phyloP scores from a whole-genome alignment of 2,888 invertebrate genomes.

The Eupithecia centaureata region DNA sequence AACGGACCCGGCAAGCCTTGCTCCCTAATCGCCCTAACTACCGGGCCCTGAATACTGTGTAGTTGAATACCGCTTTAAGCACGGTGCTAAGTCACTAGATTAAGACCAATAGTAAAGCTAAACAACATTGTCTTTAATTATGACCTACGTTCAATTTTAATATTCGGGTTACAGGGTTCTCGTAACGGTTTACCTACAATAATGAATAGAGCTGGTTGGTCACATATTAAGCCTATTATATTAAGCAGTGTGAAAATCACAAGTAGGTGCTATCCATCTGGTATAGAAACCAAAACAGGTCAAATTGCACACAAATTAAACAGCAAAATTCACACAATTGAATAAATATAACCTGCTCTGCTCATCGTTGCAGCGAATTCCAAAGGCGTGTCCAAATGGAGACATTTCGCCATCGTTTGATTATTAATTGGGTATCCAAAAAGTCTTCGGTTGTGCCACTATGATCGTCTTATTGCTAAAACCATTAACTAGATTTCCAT shows the following conservation, averaged over 20 bases:
- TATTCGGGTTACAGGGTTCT: too few relatives aligned
- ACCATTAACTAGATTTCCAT: slow-evolving; percentile 27
- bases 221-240: neutral
- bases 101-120: too few relatives aligned
- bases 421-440: neutral
- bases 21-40: too few relatives aligned
- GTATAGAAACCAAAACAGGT: neutral
- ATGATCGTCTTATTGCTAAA: slow-evolving; percentile 6
- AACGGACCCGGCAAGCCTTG: too few relatives aligned
- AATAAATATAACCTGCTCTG: too few relatives aligned
- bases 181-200: too few relatives aligned
- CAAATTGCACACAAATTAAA: neutral
- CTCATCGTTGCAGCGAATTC: neutral
- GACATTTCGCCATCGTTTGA: neutral
- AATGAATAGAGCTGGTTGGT: neutral
- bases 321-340: too few relatives aligned
- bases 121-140: too few relatives aligned
- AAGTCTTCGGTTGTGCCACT: slow-evolving; percentile 11
- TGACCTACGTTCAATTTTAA: too few relatives aligned
- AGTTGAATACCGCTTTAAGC: too few relatives aligned
- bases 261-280: neutral
- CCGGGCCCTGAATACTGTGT: too few relatives aligned
- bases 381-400: neutral
- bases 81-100: too few relatives aligned
- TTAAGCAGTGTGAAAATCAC: slow-evolving; percentile 2